These are phyloP conservation scores for Gambusia yucatana DNA, from an alignment of 2,797 vertebrate species.

Conservation along the genomic window DNA sequence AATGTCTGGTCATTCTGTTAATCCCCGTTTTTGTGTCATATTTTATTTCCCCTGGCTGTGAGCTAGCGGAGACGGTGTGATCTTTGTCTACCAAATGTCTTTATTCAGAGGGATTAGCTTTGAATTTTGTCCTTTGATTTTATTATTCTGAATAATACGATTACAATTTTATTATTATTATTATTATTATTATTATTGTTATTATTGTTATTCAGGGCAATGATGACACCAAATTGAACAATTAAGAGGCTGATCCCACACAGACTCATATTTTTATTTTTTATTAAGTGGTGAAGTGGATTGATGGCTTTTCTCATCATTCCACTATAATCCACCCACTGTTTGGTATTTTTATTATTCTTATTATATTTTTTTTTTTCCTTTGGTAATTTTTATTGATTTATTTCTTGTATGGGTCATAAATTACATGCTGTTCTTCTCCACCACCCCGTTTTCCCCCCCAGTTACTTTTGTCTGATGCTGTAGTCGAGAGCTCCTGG, in stretches of 20 bases:
- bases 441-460: conserved; percentile 12
- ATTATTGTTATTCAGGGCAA: conserved; percentile 81
- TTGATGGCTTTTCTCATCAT: conserved; percentile 22
- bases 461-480: conserved; percentile 59
- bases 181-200: conserved; percentile 52
- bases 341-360: conserved; percentile 57
- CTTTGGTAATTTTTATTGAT: conserved; percentile 58
- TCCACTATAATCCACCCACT: conserved; percentile 48
- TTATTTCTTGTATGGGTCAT: conserved; percentile 59
- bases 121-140: conserved; percentile 56
- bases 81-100: conserved; percentile 76
- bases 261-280: conserved; percentile 27
- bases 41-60: conserved; percentile 37
- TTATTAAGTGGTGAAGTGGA: conserved; percentile 58
- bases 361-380: conserved; percentile 27
- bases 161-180: conserved; percentile 49
- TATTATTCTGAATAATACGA: conserved; percentile 32
- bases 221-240: conserved; percentile 84
- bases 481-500: conserved; percentile 73
- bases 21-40: conserved; percentile 31
- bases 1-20: conserved; percentile 29
- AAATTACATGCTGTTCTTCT: conserved; percentile 67
- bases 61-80: conserved; percentile 31
- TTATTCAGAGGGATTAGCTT: conserved; percentile 65
- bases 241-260: conserved; percentile 43